Evolutionary conservation across 2,113 vertebrate species (phyloP).

Genomic region (Protobothrops mucrosquamatus): DNA sequence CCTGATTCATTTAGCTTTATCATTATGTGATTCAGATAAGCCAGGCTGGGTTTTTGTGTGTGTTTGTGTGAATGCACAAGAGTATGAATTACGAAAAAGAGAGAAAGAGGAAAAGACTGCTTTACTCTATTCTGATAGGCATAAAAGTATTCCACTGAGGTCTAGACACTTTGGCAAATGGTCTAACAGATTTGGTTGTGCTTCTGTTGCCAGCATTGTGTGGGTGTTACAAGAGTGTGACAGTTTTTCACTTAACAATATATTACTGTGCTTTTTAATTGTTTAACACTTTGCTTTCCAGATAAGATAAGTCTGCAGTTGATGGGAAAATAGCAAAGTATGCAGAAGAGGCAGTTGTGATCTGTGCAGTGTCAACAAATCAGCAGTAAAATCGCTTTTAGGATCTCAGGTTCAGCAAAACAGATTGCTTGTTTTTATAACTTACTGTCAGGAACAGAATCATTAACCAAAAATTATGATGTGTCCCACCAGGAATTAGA

Average conservation of each 20-base stretch:
- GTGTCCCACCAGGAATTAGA: background rate
- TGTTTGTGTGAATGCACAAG: background rate
- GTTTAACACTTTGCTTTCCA: background rate
- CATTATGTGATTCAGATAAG: conserved; percentile 19
- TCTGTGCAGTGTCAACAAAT: background rate
- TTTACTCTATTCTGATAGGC: background rate
- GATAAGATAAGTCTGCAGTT: background rate
- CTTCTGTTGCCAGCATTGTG: background rate
- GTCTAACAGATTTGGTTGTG: background rate
- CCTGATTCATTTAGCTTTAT: background rate
- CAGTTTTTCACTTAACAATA: background rate
- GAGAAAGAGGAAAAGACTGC: background rate
- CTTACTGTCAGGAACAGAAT: background rate
- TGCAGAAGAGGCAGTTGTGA: background rate
- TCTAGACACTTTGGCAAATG: conserved; percentile 4
- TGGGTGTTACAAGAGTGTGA: background rate
- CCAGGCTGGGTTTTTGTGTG: background rate
- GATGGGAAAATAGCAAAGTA: rapidly evolving
- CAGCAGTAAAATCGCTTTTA: background rate
- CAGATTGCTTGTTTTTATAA: background rate
- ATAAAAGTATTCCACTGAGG: background rate
- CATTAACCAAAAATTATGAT: background rate
- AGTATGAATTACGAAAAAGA: background rate
- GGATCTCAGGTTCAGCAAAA: background rate
- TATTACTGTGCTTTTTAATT: background rate